These are phyloP conservation scores for Falco cherrug DNA, from an alignment of 2,797 vertebrate genomes.

Conservation along the genomic window DNA sequence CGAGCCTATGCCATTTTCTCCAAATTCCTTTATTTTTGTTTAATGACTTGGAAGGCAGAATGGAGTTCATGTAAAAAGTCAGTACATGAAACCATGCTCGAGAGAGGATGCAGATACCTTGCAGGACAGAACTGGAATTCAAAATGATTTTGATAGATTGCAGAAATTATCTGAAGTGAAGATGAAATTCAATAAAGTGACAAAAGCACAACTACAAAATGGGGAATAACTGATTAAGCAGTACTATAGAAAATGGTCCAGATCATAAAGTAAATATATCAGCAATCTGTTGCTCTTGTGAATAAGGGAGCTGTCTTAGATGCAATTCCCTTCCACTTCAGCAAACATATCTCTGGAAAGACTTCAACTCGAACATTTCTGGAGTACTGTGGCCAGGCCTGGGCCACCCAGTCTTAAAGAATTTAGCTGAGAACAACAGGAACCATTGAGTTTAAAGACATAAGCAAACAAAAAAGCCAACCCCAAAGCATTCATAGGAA, in stretches of 20 bases:
- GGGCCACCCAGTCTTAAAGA: background rate
- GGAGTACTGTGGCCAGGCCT: background rate
- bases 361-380: background rate
- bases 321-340: background rate
- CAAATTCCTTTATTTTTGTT: conserved; percentile 34
- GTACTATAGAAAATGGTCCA: background rate
- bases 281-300: background rate
- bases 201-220: background rate
- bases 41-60: conserved; percentile 14
- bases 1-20: background rate
- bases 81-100: background rate
- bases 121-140: background rate
- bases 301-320: background rate
- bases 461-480: background rate
- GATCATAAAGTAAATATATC: background rate
- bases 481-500: background rate
- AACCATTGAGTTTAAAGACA: background rate
- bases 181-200: background rate
- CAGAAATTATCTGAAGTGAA: background rate
- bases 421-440: background rate
- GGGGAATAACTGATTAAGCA: background rate
- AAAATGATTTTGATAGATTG: background rate
- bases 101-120: background rate
- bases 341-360: background rate
- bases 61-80: background rate